phyloP scores from a whole-genome alignment of 1,140 invertebrate genomes.

The Anadara kagoshimensis region DNA sequence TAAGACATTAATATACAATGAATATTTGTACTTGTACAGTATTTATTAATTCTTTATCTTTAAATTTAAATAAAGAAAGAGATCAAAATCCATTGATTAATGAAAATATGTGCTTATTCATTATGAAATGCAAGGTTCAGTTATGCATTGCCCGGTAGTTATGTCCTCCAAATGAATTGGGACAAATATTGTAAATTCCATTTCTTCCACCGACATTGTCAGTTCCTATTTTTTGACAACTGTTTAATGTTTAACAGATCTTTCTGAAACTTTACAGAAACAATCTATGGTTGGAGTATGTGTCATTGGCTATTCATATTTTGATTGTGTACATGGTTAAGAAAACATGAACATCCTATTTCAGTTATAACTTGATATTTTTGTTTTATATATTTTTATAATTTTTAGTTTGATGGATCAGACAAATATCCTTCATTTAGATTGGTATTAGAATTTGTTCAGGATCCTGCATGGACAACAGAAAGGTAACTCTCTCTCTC shows the following conservation, averaged over 20 bases:
- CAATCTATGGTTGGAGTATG: not conserved
- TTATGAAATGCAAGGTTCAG: not conserved
- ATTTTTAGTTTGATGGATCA: conserved; percentile 53
- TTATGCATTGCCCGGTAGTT: too few species aligned
- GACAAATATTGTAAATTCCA: too few species aligned
- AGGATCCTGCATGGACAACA: conserved; percentile 68
- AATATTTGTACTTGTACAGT: too few species aligned
- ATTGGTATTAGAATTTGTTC: conserved; percentile 71
- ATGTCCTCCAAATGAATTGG: too few species aligned
- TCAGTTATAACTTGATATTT: too few species aligned
- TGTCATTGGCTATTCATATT: too few species aligned
- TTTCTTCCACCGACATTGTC: too few species aligned
- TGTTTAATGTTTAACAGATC: too few species aligned
- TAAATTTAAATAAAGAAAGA: not conserved
- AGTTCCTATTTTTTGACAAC: too few species aligned
- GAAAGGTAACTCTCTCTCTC: conserved; percentile 53
- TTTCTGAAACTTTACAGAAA: too few species aligned
- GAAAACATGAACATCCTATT: not conserved
- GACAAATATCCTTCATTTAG: conserved; percentile 71
- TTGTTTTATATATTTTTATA: conserved; percentile 1
- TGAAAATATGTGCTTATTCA: not conserved
- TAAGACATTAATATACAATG: too few species aligned
- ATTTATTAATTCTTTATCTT: not conserved
- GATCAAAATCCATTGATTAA: not conserved
- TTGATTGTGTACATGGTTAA: not conserved